Evolutionary conservation across 2,888 invertebrate species (phyloP).

Genomic region (Papilio elwesi): DNA sequence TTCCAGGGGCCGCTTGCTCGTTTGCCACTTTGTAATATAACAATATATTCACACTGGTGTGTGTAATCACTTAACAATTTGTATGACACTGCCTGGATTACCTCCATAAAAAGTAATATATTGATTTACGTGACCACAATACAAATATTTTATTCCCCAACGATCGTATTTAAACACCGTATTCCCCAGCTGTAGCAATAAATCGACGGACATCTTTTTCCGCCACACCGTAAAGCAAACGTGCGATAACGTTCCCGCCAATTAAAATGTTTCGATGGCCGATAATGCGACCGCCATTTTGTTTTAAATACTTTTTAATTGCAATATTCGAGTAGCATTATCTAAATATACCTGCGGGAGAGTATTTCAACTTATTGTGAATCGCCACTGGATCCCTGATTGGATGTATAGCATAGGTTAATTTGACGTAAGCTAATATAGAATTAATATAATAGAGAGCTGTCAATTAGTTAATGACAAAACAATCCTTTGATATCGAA

Average conservation of each 20-base stretch:
- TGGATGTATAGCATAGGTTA: too few species aligned
- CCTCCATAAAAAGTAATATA: background rate
- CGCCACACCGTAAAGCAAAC: slow-evolving; percentile 40
- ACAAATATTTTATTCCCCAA: slow-evolving; percentile 4
- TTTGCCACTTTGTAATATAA: too few species aligned
- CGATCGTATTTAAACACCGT: slow-evolving; percentile 3
- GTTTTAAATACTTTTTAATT: slow-evolving; percentile 34
- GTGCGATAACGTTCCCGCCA: slow-evolving; percentile 53
- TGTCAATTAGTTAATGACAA: too few species aligned
- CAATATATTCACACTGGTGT: too few species aligned
- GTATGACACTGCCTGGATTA: background rate
- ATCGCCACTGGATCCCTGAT: background rate
- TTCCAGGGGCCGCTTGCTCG: too few species aligned
- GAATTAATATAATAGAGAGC: too few species aligned
- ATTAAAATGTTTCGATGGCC: slow-evolving; percentile 56
- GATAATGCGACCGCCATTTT: slow-evolving; percentile 41
- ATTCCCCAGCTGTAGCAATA: slow-evolving; percentile 33
- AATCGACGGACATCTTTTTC: slow-evolving; percentile 41
- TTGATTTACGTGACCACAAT: background rate
- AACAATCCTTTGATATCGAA: too few species aligned
- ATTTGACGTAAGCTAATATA: too few species aligned
- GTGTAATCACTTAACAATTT: background rate
- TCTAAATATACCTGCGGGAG: background rate
- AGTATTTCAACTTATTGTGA: background rate
- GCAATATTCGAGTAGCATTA: background rate